Conservation (phyloP, 2,797 vertebrate genomes). For the Etheostoma perlongum region DNA sequence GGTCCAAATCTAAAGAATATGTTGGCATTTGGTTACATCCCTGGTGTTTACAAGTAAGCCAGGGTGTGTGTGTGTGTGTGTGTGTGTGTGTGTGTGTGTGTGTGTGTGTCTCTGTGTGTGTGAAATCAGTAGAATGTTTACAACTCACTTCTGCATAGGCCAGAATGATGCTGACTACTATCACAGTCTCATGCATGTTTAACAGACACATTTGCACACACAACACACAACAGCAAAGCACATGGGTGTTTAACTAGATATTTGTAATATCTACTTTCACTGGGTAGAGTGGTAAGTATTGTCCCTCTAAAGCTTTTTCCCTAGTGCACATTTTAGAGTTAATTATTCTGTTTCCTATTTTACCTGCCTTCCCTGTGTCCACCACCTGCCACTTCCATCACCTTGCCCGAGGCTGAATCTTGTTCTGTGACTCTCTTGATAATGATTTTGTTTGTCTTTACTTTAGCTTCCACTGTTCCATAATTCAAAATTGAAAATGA, state of each 20-base stretch:
- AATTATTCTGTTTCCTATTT: slow-evolving; percentile 33
- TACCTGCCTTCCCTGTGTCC: background rate
- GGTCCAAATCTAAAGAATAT: slow-evolving; percentile 8
- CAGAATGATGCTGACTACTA: background rate
- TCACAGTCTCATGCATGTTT: background rate
- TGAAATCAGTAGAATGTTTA: background rate
- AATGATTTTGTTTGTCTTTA: slow-evolving; percentile 39
- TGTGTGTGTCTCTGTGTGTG: background rate
- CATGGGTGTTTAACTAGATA: slow-evolving; percentile 14
- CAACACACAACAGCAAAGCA: background rate
- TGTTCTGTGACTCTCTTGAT: slow-evolving; percentile 26
- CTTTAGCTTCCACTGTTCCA: slow-evolving; percentile 18
- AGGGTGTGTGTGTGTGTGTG: background rate
- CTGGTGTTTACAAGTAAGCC: background rate
- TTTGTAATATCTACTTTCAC: slow-evolving; percentile 12
- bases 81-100: background rate
- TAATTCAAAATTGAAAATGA: slow-evolving; percentile 20
- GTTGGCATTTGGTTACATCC: background rate
- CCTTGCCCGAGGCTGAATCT: slow-evolving; percentile 47
- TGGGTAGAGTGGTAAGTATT: background rate
- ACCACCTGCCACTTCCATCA: slow-evolving; percentile 44
- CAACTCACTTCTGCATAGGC: background rate
- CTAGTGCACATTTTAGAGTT: slow-evolving; percentile 16
- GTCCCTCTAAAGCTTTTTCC: slow-evolving; percentile 25
- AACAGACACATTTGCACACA: slow-evolving; percentile 1